Evolutionary conservation across 2,113 vertebrate genomes (phyloP).

Genomic region (Bolborhynchus lineola): DNA sequence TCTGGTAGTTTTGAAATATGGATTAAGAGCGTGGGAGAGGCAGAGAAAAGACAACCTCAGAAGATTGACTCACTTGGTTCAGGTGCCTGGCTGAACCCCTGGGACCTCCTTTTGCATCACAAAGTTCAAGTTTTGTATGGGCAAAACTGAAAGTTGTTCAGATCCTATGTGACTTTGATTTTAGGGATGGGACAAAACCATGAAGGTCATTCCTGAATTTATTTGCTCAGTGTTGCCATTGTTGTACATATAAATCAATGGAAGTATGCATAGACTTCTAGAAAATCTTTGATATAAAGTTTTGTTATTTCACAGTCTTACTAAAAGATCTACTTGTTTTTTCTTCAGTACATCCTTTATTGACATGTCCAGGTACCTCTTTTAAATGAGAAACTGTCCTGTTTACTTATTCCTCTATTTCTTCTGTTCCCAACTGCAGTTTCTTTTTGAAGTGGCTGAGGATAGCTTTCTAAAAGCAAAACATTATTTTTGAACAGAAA

Average conservation of each 20-base stretch:
- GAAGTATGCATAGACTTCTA: neutral
- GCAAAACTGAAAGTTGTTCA: neutral
- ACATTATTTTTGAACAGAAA: neutral
- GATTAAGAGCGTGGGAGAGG: neutral
- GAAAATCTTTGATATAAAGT: neutral
- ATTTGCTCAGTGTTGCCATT: neutral
- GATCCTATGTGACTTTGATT: neutral
- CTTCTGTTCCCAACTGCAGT: neutral
- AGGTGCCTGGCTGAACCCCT: neutral
- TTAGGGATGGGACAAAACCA: neutral
- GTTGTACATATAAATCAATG: neutral
- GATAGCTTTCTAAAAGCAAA: neutral
- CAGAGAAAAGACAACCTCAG: neutral
- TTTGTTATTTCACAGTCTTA: neutral
- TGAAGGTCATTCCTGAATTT: neutral
- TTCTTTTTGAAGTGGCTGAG: neutral
- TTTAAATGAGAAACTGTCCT: neutral
- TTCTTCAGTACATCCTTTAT: neutral
- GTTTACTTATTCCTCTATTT: neutral
- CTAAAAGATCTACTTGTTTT: neutral
- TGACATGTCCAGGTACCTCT: neutral
- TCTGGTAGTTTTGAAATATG: constrained; percentile 4
- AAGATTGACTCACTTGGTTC: neutral
- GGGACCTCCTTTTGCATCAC: neutral
- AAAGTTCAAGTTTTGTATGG: neutral